A percentile compares a stretch with the other conserved stretches of the same genome.
Evolutionary conservation across 2,888 invertebrate genomes (phyloP).

Genomic region (Resseliella maxima): DNA sequence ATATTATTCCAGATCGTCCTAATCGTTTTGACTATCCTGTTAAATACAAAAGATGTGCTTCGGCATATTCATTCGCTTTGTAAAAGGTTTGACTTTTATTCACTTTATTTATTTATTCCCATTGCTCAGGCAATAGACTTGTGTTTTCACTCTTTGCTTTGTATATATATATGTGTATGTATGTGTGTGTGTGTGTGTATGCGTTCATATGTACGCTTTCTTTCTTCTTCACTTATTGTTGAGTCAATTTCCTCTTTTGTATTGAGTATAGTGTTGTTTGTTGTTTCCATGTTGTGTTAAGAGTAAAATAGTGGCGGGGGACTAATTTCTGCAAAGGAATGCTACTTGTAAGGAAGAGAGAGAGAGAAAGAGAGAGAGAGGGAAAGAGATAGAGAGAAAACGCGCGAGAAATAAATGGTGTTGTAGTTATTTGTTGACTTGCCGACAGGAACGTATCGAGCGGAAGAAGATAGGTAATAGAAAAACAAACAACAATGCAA

Average conservation of each 20-base stretch:
- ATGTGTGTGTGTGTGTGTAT: too few species aligned
- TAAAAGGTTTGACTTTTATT: conserved; percentile 47
- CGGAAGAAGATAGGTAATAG: conserved; percentile 43
- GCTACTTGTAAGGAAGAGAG: neutral
- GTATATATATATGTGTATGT: too few species aligned
- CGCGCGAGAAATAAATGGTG: neutral
- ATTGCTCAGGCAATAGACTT: neutral
- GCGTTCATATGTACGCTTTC: neutral
- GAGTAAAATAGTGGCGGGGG: too few species aligned
- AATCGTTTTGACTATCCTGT: conserved; percentile 47
- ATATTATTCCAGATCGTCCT: conserved; percentile 47
- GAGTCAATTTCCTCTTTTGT: neutral
- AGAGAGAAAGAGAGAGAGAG: neutral
- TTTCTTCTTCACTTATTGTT: neutral
- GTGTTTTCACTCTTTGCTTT: neutral
- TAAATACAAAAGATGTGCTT: conserved; percentile 22
- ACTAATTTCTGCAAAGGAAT: too few species aligned
- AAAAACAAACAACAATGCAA: conserved; percentile 20
- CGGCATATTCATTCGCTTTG: neutral
- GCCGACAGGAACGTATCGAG: conserved; percentile 43
- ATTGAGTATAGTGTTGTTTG: neutral
- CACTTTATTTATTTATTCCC: conserved; percentile 36
- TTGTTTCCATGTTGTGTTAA: neutral
- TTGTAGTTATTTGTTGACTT: conserved; percentile 14
- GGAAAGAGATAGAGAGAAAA: neutral